Evolutionary conservation across 2,797 vertebrate genomes (phyloP).

Genomic region (Calcarius lapponicus): DNA sequence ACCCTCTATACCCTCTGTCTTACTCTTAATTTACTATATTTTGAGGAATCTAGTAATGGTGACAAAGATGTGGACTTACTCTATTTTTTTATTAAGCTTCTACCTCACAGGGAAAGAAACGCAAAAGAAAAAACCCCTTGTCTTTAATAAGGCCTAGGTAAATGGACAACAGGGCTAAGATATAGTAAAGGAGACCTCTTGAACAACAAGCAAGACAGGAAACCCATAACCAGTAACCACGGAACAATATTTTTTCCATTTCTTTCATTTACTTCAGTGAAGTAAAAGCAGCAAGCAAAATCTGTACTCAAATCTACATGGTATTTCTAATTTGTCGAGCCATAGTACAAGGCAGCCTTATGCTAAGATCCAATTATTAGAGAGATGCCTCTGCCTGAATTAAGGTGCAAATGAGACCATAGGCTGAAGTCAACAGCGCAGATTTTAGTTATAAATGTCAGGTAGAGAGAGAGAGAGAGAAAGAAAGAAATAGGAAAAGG

Average conservation of each 20-base stretch:
- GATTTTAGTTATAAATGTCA: neutral
- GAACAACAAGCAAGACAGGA: neutral
- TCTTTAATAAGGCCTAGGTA: neutral
- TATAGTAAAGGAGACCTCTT: neutral
- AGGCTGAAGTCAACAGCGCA: neutral
- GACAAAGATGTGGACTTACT: neutral
- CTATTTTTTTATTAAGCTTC: neutral
- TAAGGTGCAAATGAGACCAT: neutral
- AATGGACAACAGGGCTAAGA: neutral
- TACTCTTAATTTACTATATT: neutral
- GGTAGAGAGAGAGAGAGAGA: neutral
- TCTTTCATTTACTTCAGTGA: neutral
- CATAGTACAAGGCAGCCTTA: neutral
- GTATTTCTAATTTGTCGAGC: neutral
- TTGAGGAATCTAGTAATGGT: neutral
- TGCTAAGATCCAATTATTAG: neutral
- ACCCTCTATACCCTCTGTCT: neutral
- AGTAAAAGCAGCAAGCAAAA: neutral
- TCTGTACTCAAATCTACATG: neutral
- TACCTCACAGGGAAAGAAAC: neutral
- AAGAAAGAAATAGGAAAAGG: neutral
- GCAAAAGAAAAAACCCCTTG: accelerated
- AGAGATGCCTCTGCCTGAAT: accelerated
- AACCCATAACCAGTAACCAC: neutral
- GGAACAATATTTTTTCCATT: neutral